Evolutionary conservation across 2,113 vertebrate species (phyloP).

Genomic region (Galemys pyrenaicus): DNA sequence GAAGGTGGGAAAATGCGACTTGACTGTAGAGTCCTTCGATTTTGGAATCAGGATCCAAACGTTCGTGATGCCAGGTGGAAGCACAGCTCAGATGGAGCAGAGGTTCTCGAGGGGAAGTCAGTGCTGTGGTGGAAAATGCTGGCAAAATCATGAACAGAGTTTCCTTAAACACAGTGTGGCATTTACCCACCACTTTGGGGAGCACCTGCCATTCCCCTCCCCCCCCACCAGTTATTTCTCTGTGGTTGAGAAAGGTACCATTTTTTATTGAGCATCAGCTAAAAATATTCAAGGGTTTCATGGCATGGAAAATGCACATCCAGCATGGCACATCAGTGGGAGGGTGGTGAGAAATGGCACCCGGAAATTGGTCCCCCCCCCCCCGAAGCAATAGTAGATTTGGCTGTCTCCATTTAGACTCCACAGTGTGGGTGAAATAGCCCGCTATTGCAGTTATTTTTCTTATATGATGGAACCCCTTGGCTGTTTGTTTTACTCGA

Average conservation of each 20-base stretch:
- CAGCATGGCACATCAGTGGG: not conserved
- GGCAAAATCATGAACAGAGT: not conserved
- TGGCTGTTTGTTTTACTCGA: not conserved
- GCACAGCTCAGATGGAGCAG: not conserved
- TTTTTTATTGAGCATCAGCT: not conserved
- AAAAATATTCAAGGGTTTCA: not conserved
- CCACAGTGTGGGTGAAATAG: too few species aligned
- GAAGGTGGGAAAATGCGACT: not conserved
- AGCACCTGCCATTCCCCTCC: not conserved
- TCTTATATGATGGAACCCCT: not conserved
- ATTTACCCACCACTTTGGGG: not conserved
- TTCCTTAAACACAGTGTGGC: not conserved
- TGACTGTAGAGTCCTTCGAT: not conserved
- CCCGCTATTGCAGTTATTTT: not conserved
- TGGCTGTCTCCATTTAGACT: not conserved
- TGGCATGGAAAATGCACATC: not conserved
- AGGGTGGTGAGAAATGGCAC: not conserved
- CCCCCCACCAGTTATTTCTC: not conserved
- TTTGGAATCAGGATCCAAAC: not conserved
- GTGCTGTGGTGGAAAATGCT: not conserved
- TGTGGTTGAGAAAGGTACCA: not conserved
- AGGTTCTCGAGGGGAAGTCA: not conserved
- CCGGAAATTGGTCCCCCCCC: not conserved
- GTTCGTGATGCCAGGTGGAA: not conserved
- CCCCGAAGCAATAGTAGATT: not conserved